Evolutionary conservation across 2,797 vertebrate species (phyloP), one percentile per base, ranked within the genome.

Genomic region (Amblyopsis hoosieri): DNA sequence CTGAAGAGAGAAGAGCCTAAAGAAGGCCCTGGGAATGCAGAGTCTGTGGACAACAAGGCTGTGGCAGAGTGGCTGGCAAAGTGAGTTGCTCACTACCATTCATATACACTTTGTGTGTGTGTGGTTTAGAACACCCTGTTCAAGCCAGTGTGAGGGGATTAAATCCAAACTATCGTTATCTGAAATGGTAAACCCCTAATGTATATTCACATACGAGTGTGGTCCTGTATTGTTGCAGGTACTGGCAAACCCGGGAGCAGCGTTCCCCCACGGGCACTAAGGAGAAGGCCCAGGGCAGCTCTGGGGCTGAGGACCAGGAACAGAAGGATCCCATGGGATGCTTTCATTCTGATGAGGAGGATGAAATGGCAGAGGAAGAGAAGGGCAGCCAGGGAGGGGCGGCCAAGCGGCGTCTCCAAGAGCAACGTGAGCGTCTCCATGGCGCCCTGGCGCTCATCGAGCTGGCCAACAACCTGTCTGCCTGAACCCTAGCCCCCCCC

Each of bases 321-420:
- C 97, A 99, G 87, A 96, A 96, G 81, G 97, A 99, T 75, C 97
- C 97, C 0, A 91, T 98, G 90, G 96, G 96, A 52, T 98, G 94
- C 62, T 87, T 95, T 46, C 95, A 95, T 48, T 98, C 96, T 0
- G 97, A 98, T 0, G 93, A 94, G 64, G 84, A 80, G 2, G 92
- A 93, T 8, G 95, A 95, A 48, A 95, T 95, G 45, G 83, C 88
- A 0, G 95, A 95, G 48, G 94, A 95, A 50, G 96, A 96, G 74
- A 96, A 91, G 12, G 79, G 85, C 1, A 74, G 65, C 66, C 89
- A 84, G 15, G 92, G 91, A 1, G 91, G 93, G 31, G 93, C 95
- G 0, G 85, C 91, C 50, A 93, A 89, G 61, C 91, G 94, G 2
- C 92, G 96, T 37, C 95, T 98, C 64, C 96, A 98, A 67, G 96